phyloP scores from a whole-genome alignment of 2,797 vertebrate genomes.

The Brachymystax lenok region DNA sequence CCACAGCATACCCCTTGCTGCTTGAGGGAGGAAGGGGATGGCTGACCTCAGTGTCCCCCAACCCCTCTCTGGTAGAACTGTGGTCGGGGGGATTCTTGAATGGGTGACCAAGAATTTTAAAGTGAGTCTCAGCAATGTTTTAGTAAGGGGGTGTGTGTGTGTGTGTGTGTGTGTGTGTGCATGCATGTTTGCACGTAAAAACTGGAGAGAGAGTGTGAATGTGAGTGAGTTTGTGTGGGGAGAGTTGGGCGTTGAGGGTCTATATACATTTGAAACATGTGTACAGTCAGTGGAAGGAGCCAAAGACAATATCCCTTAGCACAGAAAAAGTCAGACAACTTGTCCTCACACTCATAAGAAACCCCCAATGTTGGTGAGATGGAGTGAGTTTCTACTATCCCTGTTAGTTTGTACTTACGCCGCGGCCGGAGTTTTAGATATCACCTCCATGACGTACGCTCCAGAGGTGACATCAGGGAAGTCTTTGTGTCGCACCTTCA shows the following conservation, averaged over 20 bases:
- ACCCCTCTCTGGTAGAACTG: slow-evolving; percentile 51
- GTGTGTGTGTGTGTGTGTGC: not conserved
- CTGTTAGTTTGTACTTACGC: slow-evolving; percentile 78
- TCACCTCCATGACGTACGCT: slow-evolving; percentile 96
- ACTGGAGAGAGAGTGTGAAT: not conserved
- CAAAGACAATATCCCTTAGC: slow-evolving; percentile 51
- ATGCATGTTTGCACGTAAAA: not conserved
- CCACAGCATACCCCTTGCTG: slow-evolving; percentile 35
- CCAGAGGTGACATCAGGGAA: slow-evolving; percentile 94
- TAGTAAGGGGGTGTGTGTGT: slow-evolving; percentile 23
- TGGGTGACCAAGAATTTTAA: slow-evolving; percentile 24
- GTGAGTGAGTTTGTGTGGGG: slow-evolving; percentile 2
- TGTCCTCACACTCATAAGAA: slow-evolving; percentile 11
- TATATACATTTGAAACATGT: slow-evolving; percentile 37
- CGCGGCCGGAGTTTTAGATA: slow-evolving; percentile 94
- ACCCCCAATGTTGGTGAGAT: slow-evolving; percentile 2
- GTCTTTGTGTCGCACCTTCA: slow-evolving; percentile 88
- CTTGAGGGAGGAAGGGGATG: slow-evolving; percentile 60
- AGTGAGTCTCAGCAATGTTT: slow-evolving; percentile 22
- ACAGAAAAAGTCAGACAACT: slow-evolving; percentile 13
- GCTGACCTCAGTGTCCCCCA: slow-evolving; percentile 69
- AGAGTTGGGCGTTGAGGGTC: slow-evolving; percentile 30
- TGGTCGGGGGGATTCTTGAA: slow-evolving; percentile 49
- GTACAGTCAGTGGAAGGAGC: slow-evolving; percentile 40
- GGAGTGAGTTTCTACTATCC: slow-evolving; percentile 55